Evolutionary conservation across 1,140 invertebrate genomes (phyloP).

Genomic region (Caenorhabditis briggsae): DNA sequence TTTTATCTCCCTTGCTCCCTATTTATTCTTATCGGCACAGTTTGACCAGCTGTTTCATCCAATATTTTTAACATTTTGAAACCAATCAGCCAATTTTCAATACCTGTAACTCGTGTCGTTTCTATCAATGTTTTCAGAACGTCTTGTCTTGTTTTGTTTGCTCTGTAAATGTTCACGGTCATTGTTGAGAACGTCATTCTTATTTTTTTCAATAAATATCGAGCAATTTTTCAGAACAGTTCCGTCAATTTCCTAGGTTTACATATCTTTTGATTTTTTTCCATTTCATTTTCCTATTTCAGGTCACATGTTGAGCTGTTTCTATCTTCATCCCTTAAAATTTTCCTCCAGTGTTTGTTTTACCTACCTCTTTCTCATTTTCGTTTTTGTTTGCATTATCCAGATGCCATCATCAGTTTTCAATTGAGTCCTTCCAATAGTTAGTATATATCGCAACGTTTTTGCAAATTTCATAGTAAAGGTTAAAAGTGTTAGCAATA

Average conservation of each 20-base stretch:
- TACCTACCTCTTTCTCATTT: constrained; percentile 27
- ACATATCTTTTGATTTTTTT: neutral
- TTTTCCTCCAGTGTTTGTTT: neutral
- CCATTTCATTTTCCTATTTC: neutral
- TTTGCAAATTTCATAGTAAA: constrained; percentile 11
- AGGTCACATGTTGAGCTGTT: constrained; percentile 1
- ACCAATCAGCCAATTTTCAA: neutral
- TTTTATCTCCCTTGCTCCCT: constrained; percentile 3
- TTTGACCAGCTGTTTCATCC: constrained; percentile 14
- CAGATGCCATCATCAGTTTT: constrained; percentile 41
- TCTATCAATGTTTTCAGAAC: constrained; percentile 23
- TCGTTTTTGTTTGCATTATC: constrained; percentile 42
- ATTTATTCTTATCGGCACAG: neutral
- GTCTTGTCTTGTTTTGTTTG: neutral
- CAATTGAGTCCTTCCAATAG: constrained; percentile 6
- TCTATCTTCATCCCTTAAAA: constrained; percentile 14
- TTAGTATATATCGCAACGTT: neutral
- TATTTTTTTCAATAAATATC: neutral
- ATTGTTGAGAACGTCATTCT: constrained; percentile 16
- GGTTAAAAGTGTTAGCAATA: neutral
- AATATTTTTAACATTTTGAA: neutral
- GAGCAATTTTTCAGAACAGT: neutral
- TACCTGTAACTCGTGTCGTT: constrained; percentile 27
- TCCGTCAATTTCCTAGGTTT: no score
- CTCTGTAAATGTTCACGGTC: neutral